A percentile compares a stretch with the other conserved stretches of the same genome.
Conservation (phyloP, 2,113 vertebrate species). For the Paedocypris sp. region DNA sequence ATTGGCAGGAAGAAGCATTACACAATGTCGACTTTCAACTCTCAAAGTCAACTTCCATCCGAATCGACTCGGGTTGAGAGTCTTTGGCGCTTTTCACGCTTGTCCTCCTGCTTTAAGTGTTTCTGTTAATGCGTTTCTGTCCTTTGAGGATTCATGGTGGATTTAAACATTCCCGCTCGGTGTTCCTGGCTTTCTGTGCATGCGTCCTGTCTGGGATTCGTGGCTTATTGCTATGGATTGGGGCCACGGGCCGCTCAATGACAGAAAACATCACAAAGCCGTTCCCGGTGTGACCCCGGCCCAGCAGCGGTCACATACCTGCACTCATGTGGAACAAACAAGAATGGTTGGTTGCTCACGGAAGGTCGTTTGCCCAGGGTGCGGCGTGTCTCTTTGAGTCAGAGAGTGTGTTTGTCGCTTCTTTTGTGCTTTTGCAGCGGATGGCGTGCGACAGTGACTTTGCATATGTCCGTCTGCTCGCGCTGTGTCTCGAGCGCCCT, state of each 20-base stretch:
- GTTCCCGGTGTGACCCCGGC: conserved; percentile 39
- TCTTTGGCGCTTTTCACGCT: not conserved
- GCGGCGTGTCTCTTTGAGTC: conserved; percentile 18
- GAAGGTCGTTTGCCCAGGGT: conserved; percentile 60
- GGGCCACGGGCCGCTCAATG: conserved; percentile 19
- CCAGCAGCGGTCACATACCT: conserved; percentile 53
- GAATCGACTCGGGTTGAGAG: not conserved
- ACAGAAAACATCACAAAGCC: conserved; percentile 13
- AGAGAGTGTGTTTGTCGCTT: conserved; percentile 2
- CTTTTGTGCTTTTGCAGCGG: conserved; percentile 12
- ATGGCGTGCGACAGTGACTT: not conserved
- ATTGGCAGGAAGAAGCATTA: too few relatives aligned
- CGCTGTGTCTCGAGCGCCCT: not conserved
- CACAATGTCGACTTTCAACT: too few relatives aligned
- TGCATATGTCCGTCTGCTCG: not conserved
- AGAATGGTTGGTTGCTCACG: conserved; percentile 57
- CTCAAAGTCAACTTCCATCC: too few relatives aligned
- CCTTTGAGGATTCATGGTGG: not conserved
- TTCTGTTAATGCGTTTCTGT: not conserved
- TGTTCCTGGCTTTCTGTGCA: not conserved
- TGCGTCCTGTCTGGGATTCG: conserved; percentile 22
- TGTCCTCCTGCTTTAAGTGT: not conserved
- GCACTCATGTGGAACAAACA: conserved; percentile 64
- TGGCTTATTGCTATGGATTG: conserved; percentile 19
- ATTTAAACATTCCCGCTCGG: too few relatives aligned